These are phyloP conservation scores for Austrofundulus limnaeus DNA, from an alignment of 2,113 vertebrate species.

Conservation along the genomic window DNA sequence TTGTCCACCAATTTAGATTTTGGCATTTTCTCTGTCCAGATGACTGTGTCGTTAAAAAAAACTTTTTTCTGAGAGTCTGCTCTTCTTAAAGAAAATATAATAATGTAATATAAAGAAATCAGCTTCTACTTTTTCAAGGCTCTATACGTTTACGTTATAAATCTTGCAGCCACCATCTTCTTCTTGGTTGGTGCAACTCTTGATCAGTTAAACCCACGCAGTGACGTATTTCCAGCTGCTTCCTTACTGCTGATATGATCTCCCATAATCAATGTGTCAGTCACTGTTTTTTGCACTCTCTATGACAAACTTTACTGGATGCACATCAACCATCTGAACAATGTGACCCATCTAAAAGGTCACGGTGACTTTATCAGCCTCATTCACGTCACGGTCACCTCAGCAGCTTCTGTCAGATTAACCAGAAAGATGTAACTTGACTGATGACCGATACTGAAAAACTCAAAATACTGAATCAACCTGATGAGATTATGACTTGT, in stretches of 20 bases:
- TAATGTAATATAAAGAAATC: too few species aligned
- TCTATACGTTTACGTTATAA: too few species aligned
- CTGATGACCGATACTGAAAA: background rate
- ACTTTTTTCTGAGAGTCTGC: too few species aligned
- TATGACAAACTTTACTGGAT: background rate
- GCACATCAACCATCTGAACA: conserved; percentile 26
- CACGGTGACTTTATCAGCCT: background rate
- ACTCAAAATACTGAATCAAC: background rate
- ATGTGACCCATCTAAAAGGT: conserved; percentile 15
- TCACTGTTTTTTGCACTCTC: background rate
- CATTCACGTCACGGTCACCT: background rate
- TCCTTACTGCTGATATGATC: background rate
- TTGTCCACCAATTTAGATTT: too few species aligned
- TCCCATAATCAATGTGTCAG: background rate
- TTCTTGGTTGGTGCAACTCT: too few species aligned
- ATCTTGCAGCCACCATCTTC: too few species aligned
- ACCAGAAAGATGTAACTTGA: conserved; percentile 4
- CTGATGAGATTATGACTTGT: too few species aligned
- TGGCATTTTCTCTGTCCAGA: too few species aligned
- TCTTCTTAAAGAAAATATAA: too few species aligned
- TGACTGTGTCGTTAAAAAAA: too few species aligned
- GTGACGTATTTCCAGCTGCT: background rate
- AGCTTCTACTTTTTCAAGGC: too few species aligned
- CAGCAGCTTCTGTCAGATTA: conserved; percentile 7
- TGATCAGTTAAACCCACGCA: too few species aligned